These are phyloP conservation scores for Emys orbicularis DNA, from an alignment of 2,797 vertebrate genomes.

Conservation along the genomic window DNA sequence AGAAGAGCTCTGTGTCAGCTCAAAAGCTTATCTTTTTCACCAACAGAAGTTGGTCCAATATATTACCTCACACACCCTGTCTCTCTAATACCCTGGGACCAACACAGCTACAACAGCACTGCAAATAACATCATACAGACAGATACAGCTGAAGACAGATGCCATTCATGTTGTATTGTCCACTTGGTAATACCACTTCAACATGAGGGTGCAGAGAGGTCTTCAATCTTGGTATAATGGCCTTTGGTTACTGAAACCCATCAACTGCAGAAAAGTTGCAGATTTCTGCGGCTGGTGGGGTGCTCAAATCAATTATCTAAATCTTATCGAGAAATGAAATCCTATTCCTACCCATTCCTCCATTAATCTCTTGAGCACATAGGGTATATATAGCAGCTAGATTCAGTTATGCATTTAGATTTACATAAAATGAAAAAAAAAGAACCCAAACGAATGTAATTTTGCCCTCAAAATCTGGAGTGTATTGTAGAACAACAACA, in stretches of 20 bases:
- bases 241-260: not conserved
- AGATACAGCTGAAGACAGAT: not conserved
- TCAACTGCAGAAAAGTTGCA: not conserved
- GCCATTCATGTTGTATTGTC: not conserved
- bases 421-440: not conserved
- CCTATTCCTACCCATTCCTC: not conserved
- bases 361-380: accelerated
- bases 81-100: not conserved
- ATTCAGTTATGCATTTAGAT: not conserved
- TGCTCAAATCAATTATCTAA: not conserved
- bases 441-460: not conserved
- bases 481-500: constrained; percentile 4
- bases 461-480: constrained; percentile 35
- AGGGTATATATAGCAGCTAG: not conserved
- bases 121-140: not conserved
- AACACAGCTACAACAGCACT: not conserved
- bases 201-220: not conserved
- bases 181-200: not conserved
- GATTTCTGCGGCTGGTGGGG: not conserved
- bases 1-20: not conserved
- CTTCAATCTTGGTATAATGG: not conserved
- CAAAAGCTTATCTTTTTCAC: not conserved
- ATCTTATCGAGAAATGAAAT: not conserved
- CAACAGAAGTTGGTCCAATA: not conserved
- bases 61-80: not conserved